Conservation (phyloP, 2,888 invertebrate genomes). For the Rhagonycha fulva region DNA sequence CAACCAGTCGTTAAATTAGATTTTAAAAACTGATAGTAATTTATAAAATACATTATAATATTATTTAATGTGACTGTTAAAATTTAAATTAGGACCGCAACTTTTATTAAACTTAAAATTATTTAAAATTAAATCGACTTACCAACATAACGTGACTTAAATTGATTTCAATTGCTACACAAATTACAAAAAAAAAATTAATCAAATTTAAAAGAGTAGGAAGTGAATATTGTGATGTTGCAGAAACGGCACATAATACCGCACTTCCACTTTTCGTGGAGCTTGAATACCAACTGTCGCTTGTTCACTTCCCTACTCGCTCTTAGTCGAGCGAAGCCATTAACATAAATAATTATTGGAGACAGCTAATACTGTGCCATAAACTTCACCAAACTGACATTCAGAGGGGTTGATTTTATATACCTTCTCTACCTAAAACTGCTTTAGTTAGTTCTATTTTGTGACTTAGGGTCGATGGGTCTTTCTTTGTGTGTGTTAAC, state of each 20-base stretch:
- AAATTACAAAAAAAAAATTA: slow-evolving; percentile 6
- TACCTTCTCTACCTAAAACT: slow-evolving; percentile 14
- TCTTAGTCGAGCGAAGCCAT: slow-evolving; percentile 50
- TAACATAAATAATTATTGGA: slow-evolving; percentile 64
- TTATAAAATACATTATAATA: neutral
- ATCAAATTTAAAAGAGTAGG: slow-evolving; percentile 12
- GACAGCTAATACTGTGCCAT: slow-evolving; percentile 62
- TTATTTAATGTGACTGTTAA: neutral
- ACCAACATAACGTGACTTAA: neutral
- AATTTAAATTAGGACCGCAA: neutral
- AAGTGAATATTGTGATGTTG: slow-evolving; percentile 21
- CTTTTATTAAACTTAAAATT: neutral
- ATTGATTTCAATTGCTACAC: neutral
- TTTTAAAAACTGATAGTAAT: neutral
- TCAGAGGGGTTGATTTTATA: slow-evolving; percentile 31
- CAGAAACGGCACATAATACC: slow-evolving; percentile 15
- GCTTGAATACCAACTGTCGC: slow-evolving; percentile 53
- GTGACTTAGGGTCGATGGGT: slow-evolving; percentile 8
- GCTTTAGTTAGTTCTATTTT: slow-evolving; percentile 21
- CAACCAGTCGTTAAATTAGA: neutral
- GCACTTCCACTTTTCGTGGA: slow-evolving; percentile 49
- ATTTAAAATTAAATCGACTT: neutral
- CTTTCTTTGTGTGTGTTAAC: neutral
- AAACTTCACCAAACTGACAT: slow-evolving; percentile 50
- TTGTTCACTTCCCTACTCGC: slow-evolving; percentile 45